Evolutionary conservation across 2,113 vertebrate genomes (phyloP).

Genomic region (Anarhynchus alexandrinus): DNA sequence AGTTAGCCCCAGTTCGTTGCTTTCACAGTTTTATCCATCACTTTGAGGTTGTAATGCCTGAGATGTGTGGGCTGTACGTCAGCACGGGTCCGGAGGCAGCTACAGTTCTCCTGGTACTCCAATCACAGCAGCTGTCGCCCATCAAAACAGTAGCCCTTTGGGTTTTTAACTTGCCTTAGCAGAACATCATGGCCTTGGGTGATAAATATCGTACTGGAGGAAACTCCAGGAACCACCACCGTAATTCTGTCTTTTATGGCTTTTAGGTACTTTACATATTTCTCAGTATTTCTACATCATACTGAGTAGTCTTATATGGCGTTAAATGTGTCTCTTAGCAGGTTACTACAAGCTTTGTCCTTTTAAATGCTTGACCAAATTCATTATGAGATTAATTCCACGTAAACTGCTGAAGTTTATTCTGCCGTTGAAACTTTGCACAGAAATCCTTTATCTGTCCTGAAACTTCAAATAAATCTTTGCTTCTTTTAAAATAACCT

Average conservation of each 20-base stretch:
- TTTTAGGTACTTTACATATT: not conserved
- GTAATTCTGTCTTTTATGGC: not conserved
- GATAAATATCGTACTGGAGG: not conserved
- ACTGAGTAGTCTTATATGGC: not conserved
- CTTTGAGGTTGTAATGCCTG: fast-evolving
- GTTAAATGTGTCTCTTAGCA: not conserved
- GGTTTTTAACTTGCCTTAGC: not conserved
- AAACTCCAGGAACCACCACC: not conserved
- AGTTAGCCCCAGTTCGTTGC: not conserved
- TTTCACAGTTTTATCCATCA: not conserved
- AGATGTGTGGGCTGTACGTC: no score
- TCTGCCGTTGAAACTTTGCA: not conserved
- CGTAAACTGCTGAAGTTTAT: not conserved
- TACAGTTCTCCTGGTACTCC: no score
- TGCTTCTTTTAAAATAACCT: constrained; percentile 29
- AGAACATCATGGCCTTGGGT: not conserved
- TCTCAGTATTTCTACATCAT: not conserved
- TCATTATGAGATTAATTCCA: not conserved
- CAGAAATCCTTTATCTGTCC: not conserved
- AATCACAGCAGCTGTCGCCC: not conserved
- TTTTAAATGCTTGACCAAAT: not conserved
- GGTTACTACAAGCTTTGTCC: not conserved
- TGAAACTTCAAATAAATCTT: not conserved
- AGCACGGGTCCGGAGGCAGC: no score
- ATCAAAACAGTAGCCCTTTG: not conserved